Evolutionary conservation across 2,797 vertebrate genomes (phyloP), one percentile per base, ranked within the genome.

Genomic region (Enteromius paludinosus): DNA sequence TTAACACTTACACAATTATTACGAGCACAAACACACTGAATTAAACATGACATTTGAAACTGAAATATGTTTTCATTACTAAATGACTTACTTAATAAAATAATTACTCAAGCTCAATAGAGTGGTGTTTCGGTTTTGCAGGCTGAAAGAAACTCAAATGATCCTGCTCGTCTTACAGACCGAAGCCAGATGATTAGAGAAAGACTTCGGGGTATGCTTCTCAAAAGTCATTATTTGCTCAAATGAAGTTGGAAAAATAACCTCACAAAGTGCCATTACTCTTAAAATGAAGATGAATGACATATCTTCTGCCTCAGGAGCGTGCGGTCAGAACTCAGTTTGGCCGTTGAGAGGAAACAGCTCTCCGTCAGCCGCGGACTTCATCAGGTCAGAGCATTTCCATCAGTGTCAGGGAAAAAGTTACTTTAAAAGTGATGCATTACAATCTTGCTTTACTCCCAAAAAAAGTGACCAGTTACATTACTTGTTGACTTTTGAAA

Each of bases 151-250:
- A 84, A 88, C 78, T 87, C 90, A 14, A 28, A 28, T 12, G 45
- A 72, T 75, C 41, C 47, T 3, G 88, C 91, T 38, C 90, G 86
- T 9, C 90, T 93, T 52, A 94, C 92, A 83, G 93, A 92, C 89
- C 94, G 95, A 86, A 97, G 96, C 88, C 93, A 93, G 52, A 90
- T 93, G 84, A 91, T 98, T 92, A 94, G 96, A 89, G 93, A 94
- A 86, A 96, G 94, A 87, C 93, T 98, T 79, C 94, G 94, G 61
- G 92, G 93, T 92, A 93, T 89, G 86, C 10, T 81, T 59, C 20
- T 69, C 45, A 35, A 7, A 47, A 64, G 20, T 52, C 30, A 28
- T n/a, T 33, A 23, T 10, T 61, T 61, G 18, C 4, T 30, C 14
- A 20, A 20, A 35, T 80, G 23, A 47, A 28, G 15, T 30, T 52